These are phyloP conservation scores for Drosophila asahinai DNA, from an alignment of 1,140 invertebrate species.

Conservation along the genomic window DNA sequence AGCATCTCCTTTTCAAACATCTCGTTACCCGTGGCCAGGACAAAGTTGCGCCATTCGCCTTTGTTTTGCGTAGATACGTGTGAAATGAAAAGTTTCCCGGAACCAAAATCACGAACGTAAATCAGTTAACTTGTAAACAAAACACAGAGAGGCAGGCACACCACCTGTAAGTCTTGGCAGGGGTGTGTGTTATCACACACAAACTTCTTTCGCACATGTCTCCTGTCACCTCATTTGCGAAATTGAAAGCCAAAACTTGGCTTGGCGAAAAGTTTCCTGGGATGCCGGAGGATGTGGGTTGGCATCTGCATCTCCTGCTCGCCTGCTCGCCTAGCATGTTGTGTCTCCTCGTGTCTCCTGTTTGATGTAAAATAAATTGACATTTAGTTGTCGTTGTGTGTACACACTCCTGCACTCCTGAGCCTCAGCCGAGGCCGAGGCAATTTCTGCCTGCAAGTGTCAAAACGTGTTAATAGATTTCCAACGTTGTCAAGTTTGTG, in stretches of 20 bases:
- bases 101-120: conserved; percentile 75
- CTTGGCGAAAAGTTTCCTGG: conserved; percentile 54
- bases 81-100: conserved; percentile 67
- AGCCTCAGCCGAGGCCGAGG: neutral
- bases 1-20: conserved; percentile 18
- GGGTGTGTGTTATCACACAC: conserved; percentile 58
- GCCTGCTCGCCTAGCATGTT: conserved; percentile 41
- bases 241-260: conserved; percentile 81
- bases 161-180: conserved; percentile 15
- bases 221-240: conserved; percentile 78
- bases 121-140: conserved; percentile 82
- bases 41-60: conserved; percentile 27
- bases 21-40: conserved; percentile 7
- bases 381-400: conserved; percentile 74
- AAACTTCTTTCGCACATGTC: conserved; percentile 65
- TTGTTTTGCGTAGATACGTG: conserved; percentile 52
- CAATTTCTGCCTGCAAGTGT: conserved; percentile 62
- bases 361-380: conserved; percentile 79
- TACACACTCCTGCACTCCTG: neutral
- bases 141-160: conserved; percentile 17
- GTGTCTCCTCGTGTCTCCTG: conserved; percentile 30
- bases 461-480: conserved; percentile 78
- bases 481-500: conserved; percentile 52
- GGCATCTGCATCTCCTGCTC: conserved; percentile 13
- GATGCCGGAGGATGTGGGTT: conserved; percentile 16